Percentiles rank a stretch among this genome's conserved stretches.
These are phyloP conservation scores for Candidula unifasciata DNA, from an alignment of 2,888 invertebrate genomes.

Conservation along the genomic window DNA sequence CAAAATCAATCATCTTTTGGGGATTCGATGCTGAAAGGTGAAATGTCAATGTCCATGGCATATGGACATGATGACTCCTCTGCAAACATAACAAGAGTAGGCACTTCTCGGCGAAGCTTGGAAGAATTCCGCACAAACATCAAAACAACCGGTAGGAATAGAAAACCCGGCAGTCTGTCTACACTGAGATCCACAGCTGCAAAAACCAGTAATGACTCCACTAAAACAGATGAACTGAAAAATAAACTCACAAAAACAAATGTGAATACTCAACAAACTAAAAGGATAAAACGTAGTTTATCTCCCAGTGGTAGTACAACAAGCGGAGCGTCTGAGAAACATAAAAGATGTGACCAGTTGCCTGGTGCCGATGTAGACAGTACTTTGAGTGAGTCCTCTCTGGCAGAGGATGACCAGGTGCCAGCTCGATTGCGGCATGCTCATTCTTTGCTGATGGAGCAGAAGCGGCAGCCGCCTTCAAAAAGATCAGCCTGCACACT, in stretches of 20 bases:
- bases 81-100: neutral
- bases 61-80: conserved; percentile 22
- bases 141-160: neutral
- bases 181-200: neutral
- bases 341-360: neutral
- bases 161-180: neutral
- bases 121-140: conserved; percentile 33
- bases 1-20: conserved; percentile 4
- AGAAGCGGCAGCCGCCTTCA: neutral
- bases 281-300: neutral
- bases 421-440: conserved; percentile 40
- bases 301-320: neutral
- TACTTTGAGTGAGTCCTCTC: conserved; percentile 14
- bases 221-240: neutral
- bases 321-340: neutral
- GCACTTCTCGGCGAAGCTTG: conserved; percentile 29
- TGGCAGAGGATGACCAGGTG: neutral
- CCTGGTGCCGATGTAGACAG: neutral
- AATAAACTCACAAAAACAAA: neutral
- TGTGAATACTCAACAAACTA: neutral
- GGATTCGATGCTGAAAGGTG: conserved; percentile 24
- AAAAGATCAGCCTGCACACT: conserved; percentile 35
- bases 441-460: conserved; percentile 43
- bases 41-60: conserved; percentile 45
- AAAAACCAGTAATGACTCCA: neutral